Conservation (phyloP, 2,797 vertebrate genomes). For the Takifugu ocellatus region DNA sequence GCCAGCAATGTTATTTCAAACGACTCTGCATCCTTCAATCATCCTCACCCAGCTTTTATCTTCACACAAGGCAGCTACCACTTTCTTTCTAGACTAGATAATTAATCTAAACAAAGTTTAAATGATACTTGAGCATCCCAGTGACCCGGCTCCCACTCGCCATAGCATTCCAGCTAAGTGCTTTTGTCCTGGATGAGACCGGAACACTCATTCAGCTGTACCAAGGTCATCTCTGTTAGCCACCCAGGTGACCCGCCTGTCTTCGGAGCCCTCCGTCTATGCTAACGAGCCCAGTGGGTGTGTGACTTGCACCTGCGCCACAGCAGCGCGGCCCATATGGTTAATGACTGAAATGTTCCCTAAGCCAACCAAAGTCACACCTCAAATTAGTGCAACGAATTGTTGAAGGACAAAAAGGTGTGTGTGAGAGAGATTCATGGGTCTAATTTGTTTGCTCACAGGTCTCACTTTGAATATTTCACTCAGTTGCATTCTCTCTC, state of each 20-base stretch:
- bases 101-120: too few relatives aligned
- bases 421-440: slow-evolving; percentile 4
- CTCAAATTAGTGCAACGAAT: slow-evolving; percentile 16
- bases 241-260: neutral
- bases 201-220: too few relatives aligned
- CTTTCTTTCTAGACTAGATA: too few relatives aligned
- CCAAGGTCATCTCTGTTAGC: neutral
- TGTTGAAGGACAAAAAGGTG: slow-evolving; percentile 16
- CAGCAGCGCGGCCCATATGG: slow-evolving; percentile 47
- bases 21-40: too few relatives aligned
- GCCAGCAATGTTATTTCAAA: too few relatives aligned
- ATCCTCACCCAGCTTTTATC: too few relatives aligned
- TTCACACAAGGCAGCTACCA: too few relatives aligned
- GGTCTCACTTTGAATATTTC: slow-evolving; percentile 14
- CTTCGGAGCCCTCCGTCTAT: too few relatives aligned
- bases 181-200: too few relatives aligned
- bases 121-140: too few relatives aligned
- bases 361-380: slow-evolving; percentile 49
- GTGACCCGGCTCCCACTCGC: too few relatives aligned
- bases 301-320: slow-evolving; percentile 27
- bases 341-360: slow-evolving; percentile 28
- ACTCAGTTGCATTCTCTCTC: neutral
- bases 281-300: slow-evolving; percentile 13
- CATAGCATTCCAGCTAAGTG: too few relatives aligned
- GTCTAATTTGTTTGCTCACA: slow-evolving; percentile 15